Conservation (phyloP, 2,888 invertebrate genomes). For the Lagria hirta region DNA sequence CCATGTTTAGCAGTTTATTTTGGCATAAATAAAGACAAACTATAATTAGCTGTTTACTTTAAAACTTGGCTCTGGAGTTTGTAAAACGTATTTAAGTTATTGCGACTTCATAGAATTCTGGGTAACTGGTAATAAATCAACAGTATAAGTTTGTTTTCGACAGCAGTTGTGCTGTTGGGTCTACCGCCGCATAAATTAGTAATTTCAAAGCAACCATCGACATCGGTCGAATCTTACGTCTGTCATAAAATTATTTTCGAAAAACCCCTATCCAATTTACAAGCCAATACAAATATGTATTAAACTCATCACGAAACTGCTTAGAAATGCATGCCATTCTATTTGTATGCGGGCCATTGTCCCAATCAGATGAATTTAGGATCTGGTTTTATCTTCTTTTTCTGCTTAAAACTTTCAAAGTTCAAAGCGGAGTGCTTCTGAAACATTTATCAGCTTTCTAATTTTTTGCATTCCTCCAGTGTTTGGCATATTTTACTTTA, state of each 20-base stretch:
- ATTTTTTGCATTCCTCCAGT: slow-evolving; percentile 15
- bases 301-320: slow-evolving; percentile 30
- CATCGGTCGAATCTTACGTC: slow-evolving; percentile 6
- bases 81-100: slow-evolving; percentile 19
- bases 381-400: slow-evolving; percentile 24
- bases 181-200: slow-evolving; percentile 35
- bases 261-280: slow-evolving; percentile 19
- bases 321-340: slow-evolving; percentile 30
- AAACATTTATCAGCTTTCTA: slow-evolving; percentile 24
- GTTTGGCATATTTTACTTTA: slow-evolving; percentile 18
- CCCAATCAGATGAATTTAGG: slow-evolving; percentile 24
- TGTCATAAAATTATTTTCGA: too few species aligned
- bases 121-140: slow-evolving; percentile 32
- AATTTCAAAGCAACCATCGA: slow-evolving; percentile 24
- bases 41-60: slow-evolving; percentile 10
- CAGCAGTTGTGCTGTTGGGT: slow-evolving; percentile 32
- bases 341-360: slow-evolving; percentile 33
- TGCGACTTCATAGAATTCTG: slow-evolving; percentile 27
- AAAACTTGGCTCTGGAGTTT: slow-evolving; percentile 19
- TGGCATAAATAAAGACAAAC: too few species aligned
- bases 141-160: slow-evolving; percentile 34
- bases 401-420: slow-evolving; percentile 18
- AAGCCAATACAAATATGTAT: slow-evolving; percentile 34
- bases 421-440: slow-evolving; percentile 25
- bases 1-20: too few species aligned